Base-by-base conservation (phyloP, 2,888 invertebrate genomes). In the Anarsia innoxiella region DNA sequence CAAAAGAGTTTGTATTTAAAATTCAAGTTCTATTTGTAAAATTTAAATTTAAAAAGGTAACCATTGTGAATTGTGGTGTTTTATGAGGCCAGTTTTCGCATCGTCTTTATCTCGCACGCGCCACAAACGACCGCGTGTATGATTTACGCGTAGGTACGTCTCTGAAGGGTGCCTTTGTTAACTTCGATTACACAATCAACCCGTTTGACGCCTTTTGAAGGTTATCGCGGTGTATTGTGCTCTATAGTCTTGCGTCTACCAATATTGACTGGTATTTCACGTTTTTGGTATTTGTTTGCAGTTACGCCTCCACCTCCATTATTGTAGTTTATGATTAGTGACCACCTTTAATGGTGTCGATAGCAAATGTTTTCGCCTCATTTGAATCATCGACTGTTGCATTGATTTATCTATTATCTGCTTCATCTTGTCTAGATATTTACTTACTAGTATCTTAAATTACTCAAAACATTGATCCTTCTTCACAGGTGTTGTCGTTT, bases 161-260 rank as follows among this genome's bases (percentile, higher is more conserved):
- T 59, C 63, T 69, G 67, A 75, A 70, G 68, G 71, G 65, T 63
- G 54, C 64, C 65, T 70, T 78, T 77, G 78, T 78, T 67, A 72
- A 71, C 72, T 13, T 23, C 40, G 28, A 40, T 40, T 37, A 37
- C 40, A 40, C 37, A 40, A 40, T 40, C 37, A 66, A 61, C 67
- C n/a, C n/a, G 64, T 68, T 71, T 66, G 62, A 67, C 66, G 69
- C 56, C 53, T 53, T 59, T 58, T 58, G 66, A 71, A 76, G 73
- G 75, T 72, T 72, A 73, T 77, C 73, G 62, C 42, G 47, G 43
- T 48, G 48, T 49, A 50, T 39, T 50, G 39, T 45, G 41, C 44
- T 38, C 40, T n/a, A n/a, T n/a, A n/a, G n/a, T n/a, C n/a, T n/a
- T n/a, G n/a, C n/a, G n/a, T n/a, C n/a, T n/a, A n/a, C n/a, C n/a